Evolutionary conservation across 2,113 vertebrate genomes (phyloP).

Genomic region (Pygoscelis adeliae): DNA sequence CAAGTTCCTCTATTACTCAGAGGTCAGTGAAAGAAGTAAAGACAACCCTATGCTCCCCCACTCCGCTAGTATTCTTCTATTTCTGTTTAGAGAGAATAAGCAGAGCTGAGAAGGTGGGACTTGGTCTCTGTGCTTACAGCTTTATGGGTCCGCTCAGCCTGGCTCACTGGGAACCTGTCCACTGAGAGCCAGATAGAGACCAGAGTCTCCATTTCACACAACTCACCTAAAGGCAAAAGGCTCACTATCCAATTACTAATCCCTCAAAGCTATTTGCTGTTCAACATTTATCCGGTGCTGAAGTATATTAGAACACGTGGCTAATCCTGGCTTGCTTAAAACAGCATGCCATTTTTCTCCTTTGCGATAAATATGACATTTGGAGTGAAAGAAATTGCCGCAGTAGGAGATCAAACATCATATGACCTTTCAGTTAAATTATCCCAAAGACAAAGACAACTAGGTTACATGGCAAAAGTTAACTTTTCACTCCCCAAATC

Average conservation of each 20-base stretch:
- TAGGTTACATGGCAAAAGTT: background rate
- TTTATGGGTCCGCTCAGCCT: background rate
- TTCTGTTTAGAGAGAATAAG: background rate
- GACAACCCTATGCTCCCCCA: background rate
- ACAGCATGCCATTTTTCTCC: background rate
- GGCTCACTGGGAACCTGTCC: background rate
- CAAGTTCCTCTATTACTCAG: background rate
- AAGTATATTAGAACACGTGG: background rate
- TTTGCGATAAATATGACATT: conserved; percentile 10
- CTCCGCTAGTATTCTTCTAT: background rate
- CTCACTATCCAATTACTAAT: conserved; percentile 47
- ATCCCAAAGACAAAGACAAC: background rate
- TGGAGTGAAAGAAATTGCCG: background rate
- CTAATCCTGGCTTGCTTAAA: conserved; percentile 33
- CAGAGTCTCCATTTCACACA: conserved; percentile 12
- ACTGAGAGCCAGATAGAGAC: background rate
- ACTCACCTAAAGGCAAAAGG: conserved; percentile 50
- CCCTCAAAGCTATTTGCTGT: conserved; percentile 44
- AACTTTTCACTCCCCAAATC: background rate
- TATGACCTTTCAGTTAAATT: background rate
- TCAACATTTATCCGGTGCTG: conserved; percentile 21
- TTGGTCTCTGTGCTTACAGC: background rate
- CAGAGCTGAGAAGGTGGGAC: background rate
- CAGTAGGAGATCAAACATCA: background rate
- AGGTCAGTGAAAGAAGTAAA: background rate